Evolutionary conservation across 2,113 vertebrate genomes (phyloP).

Genomic region (Pygoscelis antarcticus): DNA sequence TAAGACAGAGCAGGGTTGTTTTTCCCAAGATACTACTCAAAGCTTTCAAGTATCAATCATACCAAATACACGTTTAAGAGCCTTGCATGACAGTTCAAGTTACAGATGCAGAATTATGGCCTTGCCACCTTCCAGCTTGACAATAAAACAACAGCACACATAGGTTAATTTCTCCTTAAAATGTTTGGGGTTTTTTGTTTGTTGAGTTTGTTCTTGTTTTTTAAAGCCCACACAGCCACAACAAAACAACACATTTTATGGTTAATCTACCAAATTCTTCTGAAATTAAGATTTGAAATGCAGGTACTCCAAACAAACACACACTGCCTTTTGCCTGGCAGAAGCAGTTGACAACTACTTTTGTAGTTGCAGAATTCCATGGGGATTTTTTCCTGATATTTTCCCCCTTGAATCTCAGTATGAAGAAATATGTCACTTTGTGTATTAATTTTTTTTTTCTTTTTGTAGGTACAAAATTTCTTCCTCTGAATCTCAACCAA

Average conservation of each 20-base stretch:
- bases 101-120: neutral
- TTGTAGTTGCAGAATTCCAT: neutral
- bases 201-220: neutral
- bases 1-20: neutral
- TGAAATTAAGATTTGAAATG: neutral
- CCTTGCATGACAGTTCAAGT: neutral
- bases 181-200: rapidly evolving
- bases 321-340: neutral
- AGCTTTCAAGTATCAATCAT: neutral
- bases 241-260: neutral
- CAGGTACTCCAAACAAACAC: neutral
- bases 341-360: neutral
- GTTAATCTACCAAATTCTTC: neutral
- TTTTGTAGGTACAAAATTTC: neutral
- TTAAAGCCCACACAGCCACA: neutral
- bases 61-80: neutral
- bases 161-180: neutral
- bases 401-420: neutral
- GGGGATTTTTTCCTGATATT: neutral
- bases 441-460: neutral
- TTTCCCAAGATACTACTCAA: neutral
- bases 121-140: neutral
- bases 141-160: neutral
- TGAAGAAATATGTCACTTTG: neutral
- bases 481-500: neutral